Percentiles rank a stretch among this genome's conserved stretches.
Conservation (phyloP, 2,797 vertebrate genomes). For the Anguilla marmorata region DNA sequence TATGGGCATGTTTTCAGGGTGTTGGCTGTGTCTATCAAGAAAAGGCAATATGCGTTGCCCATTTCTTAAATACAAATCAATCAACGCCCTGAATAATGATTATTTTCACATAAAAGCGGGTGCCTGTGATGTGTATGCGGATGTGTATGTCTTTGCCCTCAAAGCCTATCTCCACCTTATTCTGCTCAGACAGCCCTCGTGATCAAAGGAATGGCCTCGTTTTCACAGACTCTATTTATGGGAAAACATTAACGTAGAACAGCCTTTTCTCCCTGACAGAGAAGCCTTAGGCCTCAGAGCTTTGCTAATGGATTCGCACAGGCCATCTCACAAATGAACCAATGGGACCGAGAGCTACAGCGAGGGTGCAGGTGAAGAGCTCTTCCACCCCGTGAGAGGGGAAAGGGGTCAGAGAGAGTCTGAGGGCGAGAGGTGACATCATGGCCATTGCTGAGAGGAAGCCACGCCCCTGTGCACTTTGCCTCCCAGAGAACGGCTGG, state of each 20-base stretch:
- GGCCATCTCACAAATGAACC: background rate
- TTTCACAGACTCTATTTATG: slow-evolving; percentile 29
- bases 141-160: background rate
- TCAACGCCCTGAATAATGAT: slow-evolving; percentile 9
- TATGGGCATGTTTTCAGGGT: background rate
- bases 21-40: background rate
- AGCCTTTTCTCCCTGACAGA: slow-evolving; percentile 10
- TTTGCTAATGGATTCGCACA: slow-evolving; percentile 27
- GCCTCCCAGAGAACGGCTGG: slow-evolving; percentile 26
- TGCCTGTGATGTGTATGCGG: background rate
- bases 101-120: slow-evolving; percentile 27
- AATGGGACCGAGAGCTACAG: background rate
- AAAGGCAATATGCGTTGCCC: background rate
- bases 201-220: slow-evolving; percentile 46
- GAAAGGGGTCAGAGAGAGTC: slow-evolving; percentile 20
- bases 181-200: slow-evolving; percentile 12
- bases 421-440: slow-evolving; percentile 27
- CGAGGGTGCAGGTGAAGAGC: slow-evolving; percentile 23
- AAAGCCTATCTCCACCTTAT: background rate
- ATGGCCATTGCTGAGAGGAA: slow-evolving; percentile 31
- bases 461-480: slow-evolving; percentile 36
- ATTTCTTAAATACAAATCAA: background rate
- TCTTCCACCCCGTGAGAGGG: background rate
- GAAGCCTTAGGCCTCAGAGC: background rate
- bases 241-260: slow-evolving; percentile 30